These are phyloP conservation scores for Bolborhynchus lineola DNA, from an alignment of 2,113 vertebrate genomes.

Conservation along the genomic window DNA sequence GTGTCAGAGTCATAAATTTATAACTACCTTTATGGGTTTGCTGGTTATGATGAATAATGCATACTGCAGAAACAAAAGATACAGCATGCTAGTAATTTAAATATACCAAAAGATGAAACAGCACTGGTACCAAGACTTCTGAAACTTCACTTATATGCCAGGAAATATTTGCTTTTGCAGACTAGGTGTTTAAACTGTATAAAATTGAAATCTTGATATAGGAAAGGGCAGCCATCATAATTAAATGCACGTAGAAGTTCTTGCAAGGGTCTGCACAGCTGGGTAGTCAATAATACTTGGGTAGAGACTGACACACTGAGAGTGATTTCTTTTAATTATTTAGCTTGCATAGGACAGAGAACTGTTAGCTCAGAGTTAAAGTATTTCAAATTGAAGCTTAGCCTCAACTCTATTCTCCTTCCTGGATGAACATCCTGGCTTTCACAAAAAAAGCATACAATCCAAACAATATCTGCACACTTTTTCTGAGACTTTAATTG, in stretches of 20 bases:
- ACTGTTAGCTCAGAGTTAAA: neutral
- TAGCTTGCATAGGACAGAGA: neutral
- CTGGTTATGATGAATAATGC: neutral
- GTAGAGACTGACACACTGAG: neutral
- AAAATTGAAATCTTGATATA: neutral
- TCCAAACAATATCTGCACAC: too few species aligned
- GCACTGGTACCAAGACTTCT: neutral
- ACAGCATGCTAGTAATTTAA: neutral
- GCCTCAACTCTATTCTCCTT: neutral
- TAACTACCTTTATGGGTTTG: neutral
- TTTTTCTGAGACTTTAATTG: neutral
- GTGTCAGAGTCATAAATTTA: neutral
- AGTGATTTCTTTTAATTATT: neutral
- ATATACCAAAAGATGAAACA: neutral
- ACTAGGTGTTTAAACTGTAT: neutral
- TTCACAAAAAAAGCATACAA: neutral
- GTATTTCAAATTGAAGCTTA: neutral
- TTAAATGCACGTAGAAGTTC: neutral
- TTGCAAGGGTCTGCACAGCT: neutral
- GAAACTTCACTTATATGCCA: neutral
- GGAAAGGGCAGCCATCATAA: neutral
- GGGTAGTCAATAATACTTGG: neutral
- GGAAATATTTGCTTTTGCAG: neutral
- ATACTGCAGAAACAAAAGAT: neutral
- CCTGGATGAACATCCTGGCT: neutral